phyloP scores from a whole-genome alignment of 2,113 vertebrate species.

The Callipepla californica region DNA sequence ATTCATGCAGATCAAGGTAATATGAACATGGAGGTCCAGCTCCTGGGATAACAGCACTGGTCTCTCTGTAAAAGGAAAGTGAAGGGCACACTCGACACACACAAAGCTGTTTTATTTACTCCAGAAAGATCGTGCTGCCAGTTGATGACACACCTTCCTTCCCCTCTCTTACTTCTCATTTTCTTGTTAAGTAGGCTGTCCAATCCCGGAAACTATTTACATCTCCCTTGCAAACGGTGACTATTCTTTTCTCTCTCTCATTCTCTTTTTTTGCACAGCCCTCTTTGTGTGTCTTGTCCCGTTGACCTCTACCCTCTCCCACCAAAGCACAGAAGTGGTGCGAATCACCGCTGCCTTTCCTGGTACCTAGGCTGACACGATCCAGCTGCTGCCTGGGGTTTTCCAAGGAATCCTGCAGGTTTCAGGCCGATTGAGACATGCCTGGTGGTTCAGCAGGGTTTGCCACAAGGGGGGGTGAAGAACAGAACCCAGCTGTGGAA shows the following conservation, averaged over 20 bases:
- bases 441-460: conserved; percentile 60
- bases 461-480: conserved; percentile 55
- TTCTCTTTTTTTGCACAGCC: neutral
- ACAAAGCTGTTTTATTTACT: neutral
- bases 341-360: neutral
- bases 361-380: neutral
- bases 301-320: neutral
- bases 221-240: neutral
- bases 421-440: conserved; percentile 54
- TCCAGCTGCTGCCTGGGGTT: conserved; percentile 27
- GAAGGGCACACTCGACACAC: fast-evolving
- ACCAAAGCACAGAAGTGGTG: neutral
- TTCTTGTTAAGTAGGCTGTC: neutral
- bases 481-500: conserved; percentile 54
- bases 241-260: neutral
- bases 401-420: conserved; percentile 8
- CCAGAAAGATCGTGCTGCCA: neutral
- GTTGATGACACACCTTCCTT: neutral
- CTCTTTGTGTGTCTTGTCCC: neutral
- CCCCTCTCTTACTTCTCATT: conserved; percentile 32
- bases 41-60: neutral
- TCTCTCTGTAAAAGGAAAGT: neutral
- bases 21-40: neutral
- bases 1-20: neutral
- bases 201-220: neutral